Evolutionary conservation across 2,113 vertebrate species (phyloP).

Genomic region (Bettongia penicillata): DNA sequence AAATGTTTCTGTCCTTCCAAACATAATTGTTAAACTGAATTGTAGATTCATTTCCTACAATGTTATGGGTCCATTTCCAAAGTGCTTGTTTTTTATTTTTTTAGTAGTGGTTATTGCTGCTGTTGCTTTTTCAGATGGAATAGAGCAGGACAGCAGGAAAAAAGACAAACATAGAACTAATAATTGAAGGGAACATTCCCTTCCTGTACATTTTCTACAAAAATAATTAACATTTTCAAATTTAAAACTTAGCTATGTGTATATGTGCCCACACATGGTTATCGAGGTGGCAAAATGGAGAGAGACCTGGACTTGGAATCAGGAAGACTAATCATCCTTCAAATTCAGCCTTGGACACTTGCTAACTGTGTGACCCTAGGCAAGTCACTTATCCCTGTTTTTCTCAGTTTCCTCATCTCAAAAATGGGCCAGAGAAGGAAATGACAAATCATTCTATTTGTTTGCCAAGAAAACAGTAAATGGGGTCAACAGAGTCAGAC

Average conservation of each 20-base stretch:
- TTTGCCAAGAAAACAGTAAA: too few species aligned
- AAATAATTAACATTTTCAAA: background rate
- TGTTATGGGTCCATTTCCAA: background rate
- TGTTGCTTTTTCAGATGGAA: background rate
- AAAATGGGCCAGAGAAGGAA: background rate
- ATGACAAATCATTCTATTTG: background rate
- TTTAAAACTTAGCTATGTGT: background rate
- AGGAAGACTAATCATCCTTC: background rate
- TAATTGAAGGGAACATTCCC: background rate
- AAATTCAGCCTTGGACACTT: background rate
- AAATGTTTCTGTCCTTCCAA: background rate
- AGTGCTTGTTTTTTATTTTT: background rate
- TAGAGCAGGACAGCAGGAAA: background rate
- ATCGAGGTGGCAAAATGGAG: background rate
- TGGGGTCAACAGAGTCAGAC: background rate
- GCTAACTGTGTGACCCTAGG: background rate
- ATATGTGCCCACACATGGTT: rapidly evolving
- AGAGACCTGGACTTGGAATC: background rate
- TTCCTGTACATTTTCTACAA: background rate
- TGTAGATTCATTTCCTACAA: conserved; percentile 6
- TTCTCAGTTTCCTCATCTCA: background rate
- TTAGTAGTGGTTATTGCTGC: background rate
- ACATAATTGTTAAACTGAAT: background rate
- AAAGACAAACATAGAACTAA: background rate
- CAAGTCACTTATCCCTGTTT: background rate